A percentile compares a stretch with the other conserved stretches of the same genome.
phyloP scores from a whole-genome alignment of 2,888 invertebrate genomes.

The Macrosiphum euphorbiae region DNA sequence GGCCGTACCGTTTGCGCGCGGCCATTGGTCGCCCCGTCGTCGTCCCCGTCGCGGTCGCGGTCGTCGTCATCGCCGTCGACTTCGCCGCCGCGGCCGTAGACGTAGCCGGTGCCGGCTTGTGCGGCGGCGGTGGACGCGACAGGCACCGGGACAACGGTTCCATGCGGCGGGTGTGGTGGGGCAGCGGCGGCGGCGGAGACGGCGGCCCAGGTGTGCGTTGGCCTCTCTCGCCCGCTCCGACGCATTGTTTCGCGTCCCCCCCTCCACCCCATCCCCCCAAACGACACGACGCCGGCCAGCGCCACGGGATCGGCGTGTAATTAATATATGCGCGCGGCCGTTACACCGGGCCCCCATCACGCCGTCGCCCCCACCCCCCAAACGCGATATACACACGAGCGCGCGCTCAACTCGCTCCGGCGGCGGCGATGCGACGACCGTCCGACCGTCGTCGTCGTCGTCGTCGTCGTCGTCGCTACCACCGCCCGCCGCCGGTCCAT shows the following conservation, averaged over 20 bases:
- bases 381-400: neutral
- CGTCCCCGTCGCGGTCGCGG: constrained; percentile 15
- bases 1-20: constrained; percentile 63
- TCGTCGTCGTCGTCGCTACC: neutral
- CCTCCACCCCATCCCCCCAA: neutral
- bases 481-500: neutral
- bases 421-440: constrained; percentile 29
- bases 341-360: constrained; percentile 42
- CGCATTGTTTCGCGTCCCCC: constrained; percentile 33
- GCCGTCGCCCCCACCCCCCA: neutral
- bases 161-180: neutral
- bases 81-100: neutral
- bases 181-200: neutral
- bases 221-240: constrained; percentile 28
- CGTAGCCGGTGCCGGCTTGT: neutral
- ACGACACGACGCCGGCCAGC: neutral
- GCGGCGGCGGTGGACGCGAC: neutral
- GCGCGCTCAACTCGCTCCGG: neutral
- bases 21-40: constrained; percentile 62
- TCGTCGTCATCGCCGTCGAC: constrained; percentile 3
- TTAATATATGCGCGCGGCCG: constrained; percentile 65
- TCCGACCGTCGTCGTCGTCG: constrained; percentile 25
- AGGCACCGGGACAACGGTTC: neutral
- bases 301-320: constrained; percentile 44
- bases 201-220: constrained; percentile 55